Evolutionary conservation across 2,797 vertebrate species (phyloP).

Genomic region (Pachyuromys duprasi): DNA sequence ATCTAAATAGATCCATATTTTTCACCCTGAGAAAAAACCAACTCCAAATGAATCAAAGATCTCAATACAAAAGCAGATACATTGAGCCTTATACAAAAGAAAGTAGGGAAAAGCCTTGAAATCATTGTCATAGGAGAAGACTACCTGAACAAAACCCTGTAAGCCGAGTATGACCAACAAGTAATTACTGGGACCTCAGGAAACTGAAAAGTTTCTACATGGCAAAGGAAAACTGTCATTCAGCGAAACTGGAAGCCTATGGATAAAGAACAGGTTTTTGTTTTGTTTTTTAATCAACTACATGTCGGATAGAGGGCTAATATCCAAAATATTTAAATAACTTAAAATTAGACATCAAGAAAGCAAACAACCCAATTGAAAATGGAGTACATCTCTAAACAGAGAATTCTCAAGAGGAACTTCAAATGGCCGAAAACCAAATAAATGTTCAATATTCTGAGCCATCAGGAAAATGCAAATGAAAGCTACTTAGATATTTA

Average conservation of each 20-base stretch:
- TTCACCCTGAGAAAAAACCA: not conserved
- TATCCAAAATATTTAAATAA: no score
- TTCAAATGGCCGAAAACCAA: not conserved
- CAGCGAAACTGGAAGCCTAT: not conserved
- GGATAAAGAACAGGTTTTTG: not conserved
- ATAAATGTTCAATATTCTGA: not conserved
- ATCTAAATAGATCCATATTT: not conserved
- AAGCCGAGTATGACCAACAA: not conserved
- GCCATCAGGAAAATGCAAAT: not conserved
- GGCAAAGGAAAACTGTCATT: not conserved
- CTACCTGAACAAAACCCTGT: not conserved
- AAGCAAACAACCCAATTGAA: not conserved
- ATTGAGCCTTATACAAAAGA: not conserved
- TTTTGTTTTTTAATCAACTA: no score
- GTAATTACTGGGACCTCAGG: not conserved
- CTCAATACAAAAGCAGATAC: not conserved
- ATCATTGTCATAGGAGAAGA: not conserved
- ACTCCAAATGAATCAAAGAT: not conserved
- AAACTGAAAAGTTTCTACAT: not conserved
- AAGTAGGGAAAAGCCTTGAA: not conserved
- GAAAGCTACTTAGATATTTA: not conserved
- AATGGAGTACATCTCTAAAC: not conserved
- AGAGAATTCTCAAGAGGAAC: not conserved
- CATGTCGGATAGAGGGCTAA: not conserved
- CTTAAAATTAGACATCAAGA: no score